phyloP scores from a whole-genome alignment of 2,888 invertebrate genomes.

The Apotomis betuletana region DNA sequence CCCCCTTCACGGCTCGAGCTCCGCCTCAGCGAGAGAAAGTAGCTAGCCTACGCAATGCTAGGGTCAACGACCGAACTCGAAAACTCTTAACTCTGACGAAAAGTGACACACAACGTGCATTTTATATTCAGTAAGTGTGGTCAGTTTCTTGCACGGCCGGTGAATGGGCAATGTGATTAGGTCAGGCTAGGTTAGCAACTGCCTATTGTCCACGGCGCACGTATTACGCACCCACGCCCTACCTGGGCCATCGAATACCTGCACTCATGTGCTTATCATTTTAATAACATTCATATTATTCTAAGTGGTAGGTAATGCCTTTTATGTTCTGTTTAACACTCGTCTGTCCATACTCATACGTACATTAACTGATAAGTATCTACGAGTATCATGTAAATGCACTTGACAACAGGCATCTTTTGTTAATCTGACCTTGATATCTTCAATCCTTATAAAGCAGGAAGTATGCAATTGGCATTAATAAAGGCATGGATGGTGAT shows the following conservation, averaged over 20 bases:
- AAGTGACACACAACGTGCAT: constrained; percentile 80
- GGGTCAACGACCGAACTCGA: constrained; percentile 81
- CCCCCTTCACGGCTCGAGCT: constrained; percentile 71
- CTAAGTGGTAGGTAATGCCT: constrained; percentile 9
- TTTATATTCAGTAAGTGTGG: constrained; percentile 80
- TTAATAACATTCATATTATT: constrained; percentile 14
- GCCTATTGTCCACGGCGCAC: constrained; percentile 57
- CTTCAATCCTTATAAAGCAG: constrained; percentile 29
- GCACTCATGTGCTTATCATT: constrained; percentile 2
- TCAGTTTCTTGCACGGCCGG: constrained; percentile 75
- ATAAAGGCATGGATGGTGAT: constrained; percentile 13
- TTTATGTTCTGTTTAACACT: background rate
- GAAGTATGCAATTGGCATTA: constrained; percentile 29
- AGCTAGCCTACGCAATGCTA: constrained; percentile 82
- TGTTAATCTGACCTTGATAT: constrained; percentile 27
- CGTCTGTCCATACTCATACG: background rate
- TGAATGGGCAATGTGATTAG: constrained; percentile 70
- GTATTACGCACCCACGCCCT: constrained; percentile 46
- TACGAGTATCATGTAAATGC: constrained; percentile 6
- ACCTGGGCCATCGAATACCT: constrained; percentile 17
- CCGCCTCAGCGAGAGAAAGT: constrained; percentile 78
- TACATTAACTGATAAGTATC: constrained; percentile 1
- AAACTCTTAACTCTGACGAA: constrained; percentile 81
- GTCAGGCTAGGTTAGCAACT: constrained; percentile 57
- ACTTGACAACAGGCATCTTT: constrained; percentile 22